These are phyloP conservation scores for Columbina picui DNA, from an alignment of 2,113 vertebrate genomes.

Conservation along the genomic window DNA sequence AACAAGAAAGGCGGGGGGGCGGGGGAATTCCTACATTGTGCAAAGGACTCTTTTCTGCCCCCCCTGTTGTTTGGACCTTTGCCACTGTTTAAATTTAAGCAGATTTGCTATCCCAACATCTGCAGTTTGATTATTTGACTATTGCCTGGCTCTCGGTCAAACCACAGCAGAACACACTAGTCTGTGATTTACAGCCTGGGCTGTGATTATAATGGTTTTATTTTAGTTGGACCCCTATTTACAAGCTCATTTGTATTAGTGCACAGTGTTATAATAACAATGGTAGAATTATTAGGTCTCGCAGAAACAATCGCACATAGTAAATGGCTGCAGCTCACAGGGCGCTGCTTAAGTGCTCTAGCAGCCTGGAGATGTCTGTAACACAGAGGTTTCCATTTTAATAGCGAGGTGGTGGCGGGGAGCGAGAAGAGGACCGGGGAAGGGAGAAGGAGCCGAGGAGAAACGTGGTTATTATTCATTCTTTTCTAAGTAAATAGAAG, in stretches of 20 bases:
- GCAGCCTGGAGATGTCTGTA: slow-evolving; percentile 1
- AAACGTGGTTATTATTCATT: slow-evolving; percentile 51
- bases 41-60: slow-evolving; percentile 33
- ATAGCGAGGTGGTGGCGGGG: neutral
- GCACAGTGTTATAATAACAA: slow-evolving; percentile 74
- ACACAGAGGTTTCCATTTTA: slow-evolving; percentile 33
- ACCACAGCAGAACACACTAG: slow-evolving; percentile 76
- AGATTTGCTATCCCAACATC: slow-evolving; percentile 76
- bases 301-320: slow-evolving; percentile 63
- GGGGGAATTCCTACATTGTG: slow-evolving; percentile 56
- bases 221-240: slow-evolving; percentile 77
- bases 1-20: slow-evolving; percentile 16
- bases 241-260: slow-evolving; percentile 75
- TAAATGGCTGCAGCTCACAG: slow-evolving; percentile 53
- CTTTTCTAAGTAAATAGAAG: slow-evolving; percentile 59
- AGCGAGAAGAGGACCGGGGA: rapidly evolving
- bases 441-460: neutral
- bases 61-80: slow-evolving; percentile 50
- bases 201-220: slow-evolving; percentile 78
- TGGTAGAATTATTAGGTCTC: slow-evolving; percentile 74
- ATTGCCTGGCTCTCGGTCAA: slow-evolving; percentile 79
- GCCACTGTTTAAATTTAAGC: slow-evolving; percentile 80
- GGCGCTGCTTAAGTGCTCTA: slow-evolving; percentile 39
- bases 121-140: slow-evolving; percentile 85
- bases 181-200: slow-evolving; percentile 76